Conservation (phyloP, 2,113 vertebrate genomes). For the Melozone crissalis region DNA sequence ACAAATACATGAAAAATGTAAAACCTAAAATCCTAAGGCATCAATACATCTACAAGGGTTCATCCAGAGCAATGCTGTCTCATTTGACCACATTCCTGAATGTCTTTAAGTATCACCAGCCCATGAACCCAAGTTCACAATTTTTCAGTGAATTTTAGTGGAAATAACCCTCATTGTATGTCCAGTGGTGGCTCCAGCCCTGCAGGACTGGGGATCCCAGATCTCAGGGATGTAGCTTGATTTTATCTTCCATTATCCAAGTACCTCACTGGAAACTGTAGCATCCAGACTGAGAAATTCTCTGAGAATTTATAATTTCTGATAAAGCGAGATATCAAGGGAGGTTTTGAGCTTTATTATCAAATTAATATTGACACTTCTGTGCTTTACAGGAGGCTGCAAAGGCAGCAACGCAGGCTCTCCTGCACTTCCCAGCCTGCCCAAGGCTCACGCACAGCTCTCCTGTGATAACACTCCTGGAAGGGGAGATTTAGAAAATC, state of each 20-base stretch:
- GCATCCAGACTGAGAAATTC: background rate
- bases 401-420: background rate
- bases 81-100: no score
- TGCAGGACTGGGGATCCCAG: no score
- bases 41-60: no score
- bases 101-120: no score
- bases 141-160: no score
- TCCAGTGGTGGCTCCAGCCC: no score
- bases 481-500: background rate
- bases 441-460: background rate
- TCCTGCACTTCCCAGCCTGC: background rate
- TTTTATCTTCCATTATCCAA: background rate
- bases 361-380: background rate
- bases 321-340: background rate
- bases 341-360: background rate
- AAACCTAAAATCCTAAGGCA: no score
- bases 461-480: fast-evolving
- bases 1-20: no score
- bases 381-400: background rate
- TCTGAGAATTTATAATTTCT: background rate
- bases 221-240: background rate
- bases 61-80: no score
- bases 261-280: conserved; percentile 1
- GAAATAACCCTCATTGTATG: no score
- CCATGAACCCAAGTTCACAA: no score